Conservation (phyloP, 2,113 vertebrate genomes). For the pig (Sus scrofa) region DNA sequence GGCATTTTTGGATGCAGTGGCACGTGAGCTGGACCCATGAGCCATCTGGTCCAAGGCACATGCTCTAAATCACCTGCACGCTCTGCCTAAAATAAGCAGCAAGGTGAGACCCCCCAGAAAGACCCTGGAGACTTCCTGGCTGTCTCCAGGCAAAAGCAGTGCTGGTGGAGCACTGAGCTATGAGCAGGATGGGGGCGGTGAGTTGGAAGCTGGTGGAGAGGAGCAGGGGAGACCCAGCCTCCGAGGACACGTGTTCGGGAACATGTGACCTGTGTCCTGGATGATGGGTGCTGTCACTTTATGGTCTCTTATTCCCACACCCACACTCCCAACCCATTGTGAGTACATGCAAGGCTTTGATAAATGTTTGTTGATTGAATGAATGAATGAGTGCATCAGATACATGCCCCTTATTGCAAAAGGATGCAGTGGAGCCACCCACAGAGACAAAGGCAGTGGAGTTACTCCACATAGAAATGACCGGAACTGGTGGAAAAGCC, state of each 20-base stretch:
- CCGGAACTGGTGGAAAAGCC: too few species aligned
- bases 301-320: not conserved
- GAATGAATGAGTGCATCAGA: not conserved
- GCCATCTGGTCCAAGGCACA: not conserved
- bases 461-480: not conserved
- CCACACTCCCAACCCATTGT: too few species aligned
- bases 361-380: not conserved
- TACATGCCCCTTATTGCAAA: not conserved
- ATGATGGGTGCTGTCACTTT: not conserved
- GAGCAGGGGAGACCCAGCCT: not conserved
- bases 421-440: not conserved
- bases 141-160: too few species aligned
- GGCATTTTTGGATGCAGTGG: accelerated
- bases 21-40: not conserved
- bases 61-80: accelerated
- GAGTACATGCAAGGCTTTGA: not conserved
- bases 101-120: not conserved
- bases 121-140: not conserved
- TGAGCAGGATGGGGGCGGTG: not conserved
- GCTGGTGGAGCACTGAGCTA: not conserved
- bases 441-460: too few species aligned
- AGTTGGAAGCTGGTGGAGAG: too few species aligned
- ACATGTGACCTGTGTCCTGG: not conserved
- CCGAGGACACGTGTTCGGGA: not conserved
- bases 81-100: not conserved